Percentiles rank a stretch among this genome's conserved stretches.
Conservation (phyloP, 2,113 vertebrate genomes). For the Hippolais icterina region DNA sequence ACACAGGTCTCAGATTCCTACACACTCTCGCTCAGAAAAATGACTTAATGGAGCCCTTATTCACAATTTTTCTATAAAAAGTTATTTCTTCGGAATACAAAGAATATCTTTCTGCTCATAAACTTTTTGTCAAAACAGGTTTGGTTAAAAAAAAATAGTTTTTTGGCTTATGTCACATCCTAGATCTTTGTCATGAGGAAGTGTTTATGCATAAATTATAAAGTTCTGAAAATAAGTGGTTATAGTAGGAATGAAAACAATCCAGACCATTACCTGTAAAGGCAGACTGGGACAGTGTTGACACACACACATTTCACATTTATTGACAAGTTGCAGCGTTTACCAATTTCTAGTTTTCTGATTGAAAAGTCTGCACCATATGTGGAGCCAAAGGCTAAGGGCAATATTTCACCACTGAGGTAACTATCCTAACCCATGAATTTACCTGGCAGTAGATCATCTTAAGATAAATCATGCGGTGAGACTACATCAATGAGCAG, state of each 20-base stretch:
- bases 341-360: slow-evolving; percentile 15
- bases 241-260: background rate
- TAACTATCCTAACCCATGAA: background rate
- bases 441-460: slow-evolving; percentile 31
- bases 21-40: background rate
- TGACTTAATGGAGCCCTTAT: background rate
- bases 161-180: background rate
- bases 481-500: background rate
- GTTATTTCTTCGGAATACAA: background rate
- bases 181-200: background rate
- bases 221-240: background rate
- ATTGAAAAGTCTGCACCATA: background rate
- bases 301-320: background rate
- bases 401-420: slow-evolving; percentile 49
- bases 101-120: background rate
- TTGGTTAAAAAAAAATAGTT: background rate
- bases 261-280: background rate
- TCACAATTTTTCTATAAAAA: background rate
- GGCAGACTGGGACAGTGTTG: background rate
- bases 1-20: background rate
- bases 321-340: background rate
- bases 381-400: slow-evolving; percentile 24
- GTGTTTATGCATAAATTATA: background rate
- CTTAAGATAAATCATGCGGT: background rate
- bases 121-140: background rate